These are phyloP conservation scores for Chitala chitala DNA, from an alignment of 2,113 vertebrate genomes.

Conservation along the genomic window DNA sequence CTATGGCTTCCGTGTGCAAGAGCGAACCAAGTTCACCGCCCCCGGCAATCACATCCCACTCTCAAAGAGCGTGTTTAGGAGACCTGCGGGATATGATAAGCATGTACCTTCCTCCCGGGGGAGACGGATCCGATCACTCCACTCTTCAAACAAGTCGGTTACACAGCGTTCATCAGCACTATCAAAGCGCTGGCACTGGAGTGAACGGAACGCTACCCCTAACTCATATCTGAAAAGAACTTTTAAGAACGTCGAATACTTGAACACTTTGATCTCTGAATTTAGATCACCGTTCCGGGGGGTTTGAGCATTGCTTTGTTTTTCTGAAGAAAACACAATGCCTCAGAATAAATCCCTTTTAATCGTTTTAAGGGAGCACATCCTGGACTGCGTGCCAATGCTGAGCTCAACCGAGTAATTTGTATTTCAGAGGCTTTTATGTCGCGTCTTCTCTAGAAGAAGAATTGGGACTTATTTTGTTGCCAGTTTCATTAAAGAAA, in stretches of 20 bases:
- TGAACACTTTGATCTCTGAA: slow-evolving; percentile 59
- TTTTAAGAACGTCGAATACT: slow-evolving; percentile 65
- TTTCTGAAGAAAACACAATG: slow-evolving; percentile 13
- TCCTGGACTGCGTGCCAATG: slow-evolving; percentile 51
- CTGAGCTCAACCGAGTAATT: slow-evolving; percentile 51
- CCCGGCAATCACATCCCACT: slow-evolving; percentile 89
- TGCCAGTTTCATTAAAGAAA: slow-evolving; percentile 62
- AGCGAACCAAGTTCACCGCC: slow-evolving; percentile 93
- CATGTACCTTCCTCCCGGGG: slow-evolving; percentile 97
- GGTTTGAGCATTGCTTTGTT: slow-evolving; percentile 22
- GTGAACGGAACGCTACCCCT: slow-evolving; percentile 94
- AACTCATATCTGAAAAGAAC: slow-evolving; percentile 82
- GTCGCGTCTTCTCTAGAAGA: slow-evolving; percentile 61
- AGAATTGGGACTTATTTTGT: slow-evolving; percentile 66
- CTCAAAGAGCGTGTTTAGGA: slow-evolving; percentile 90
- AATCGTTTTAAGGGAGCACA: slow-evolving; percentile 47
- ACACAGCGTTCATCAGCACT: slow-evolving; percentile 95
- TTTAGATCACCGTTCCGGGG: slow-evolving; percentile 45
- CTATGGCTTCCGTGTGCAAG: slow-evolving; percentile 90
- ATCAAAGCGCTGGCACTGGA: slow-evolving; percentile 85
- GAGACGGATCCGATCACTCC: slow-evolving; percentile 83
- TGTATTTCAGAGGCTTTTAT: slow-evolving; percentile 53
- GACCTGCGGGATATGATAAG: slow-evolving; percentile 99
- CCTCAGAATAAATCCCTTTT: slow-evolving; percentile 47
- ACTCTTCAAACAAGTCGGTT: slow-evolving; percentile 82